Percentiles rank a stretch among this genome's conserved stretches.
Evolutionary conservation across 2,888 invertebrate species (phyloP).

Genomic region (Ophion ventricosus): DNA sequence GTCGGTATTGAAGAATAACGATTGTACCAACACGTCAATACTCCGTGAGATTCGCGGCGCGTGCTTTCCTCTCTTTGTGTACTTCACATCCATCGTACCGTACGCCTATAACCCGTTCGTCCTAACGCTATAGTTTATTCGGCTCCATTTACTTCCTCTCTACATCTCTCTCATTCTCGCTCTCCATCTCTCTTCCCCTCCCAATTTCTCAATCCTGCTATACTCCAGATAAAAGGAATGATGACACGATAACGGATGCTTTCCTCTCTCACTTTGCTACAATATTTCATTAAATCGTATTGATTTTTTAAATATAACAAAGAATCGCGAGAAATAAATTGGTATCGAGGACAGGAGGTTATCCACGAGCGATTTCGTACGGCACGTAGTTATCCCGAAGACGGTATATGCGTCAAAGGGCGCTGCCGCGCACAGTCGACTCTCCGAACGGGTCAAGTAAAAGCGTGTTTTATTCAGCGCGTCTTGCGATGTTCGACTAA

Average conservation of each 20-base stretch:
- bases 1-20: conserved; percentile 24
- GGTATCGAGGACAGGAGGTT: conserved; percentile 51
- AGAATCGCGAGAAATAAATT: not conserved
- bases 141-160: not conserved
- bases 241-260: conserved; percentile 1
- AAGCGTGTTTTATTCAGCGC: conserved; percentile 69
- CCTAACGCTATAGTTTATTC: conserved; percentile 37
- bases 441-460: conserved; percentile 72
- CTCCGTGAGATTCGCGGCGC: conserved; percentile 68
- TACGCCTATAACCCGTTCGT: conserved; percentile 55
- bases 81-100: conserved; percentile 3
- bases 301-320: not conserved
- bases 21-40: conserved; percentile 69
- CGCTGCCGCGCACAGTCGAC: conserved; percentile 78
- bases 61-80: conserved; percentile 69
- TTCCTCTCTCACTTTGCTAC: not conserved
- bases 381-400: conserved; percentile 67
- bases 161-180: not conserved
- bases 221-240: conserved; percentile 2
- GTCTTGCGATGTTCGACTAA: conserved; percentile 74
- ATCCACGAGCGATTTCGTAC: not conserved
- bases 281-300: not conserved
- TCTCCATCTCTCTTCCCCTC: not conserved
- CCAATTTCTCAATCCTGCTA: not conserved
- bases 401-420: conserved; percentile 77